A percentile compares a stretch with the other conserved stretches of the same genome.
Conservation (phyloP, 2,113 vertebrate species). For the Rhinoptilus africanus region DNA sequence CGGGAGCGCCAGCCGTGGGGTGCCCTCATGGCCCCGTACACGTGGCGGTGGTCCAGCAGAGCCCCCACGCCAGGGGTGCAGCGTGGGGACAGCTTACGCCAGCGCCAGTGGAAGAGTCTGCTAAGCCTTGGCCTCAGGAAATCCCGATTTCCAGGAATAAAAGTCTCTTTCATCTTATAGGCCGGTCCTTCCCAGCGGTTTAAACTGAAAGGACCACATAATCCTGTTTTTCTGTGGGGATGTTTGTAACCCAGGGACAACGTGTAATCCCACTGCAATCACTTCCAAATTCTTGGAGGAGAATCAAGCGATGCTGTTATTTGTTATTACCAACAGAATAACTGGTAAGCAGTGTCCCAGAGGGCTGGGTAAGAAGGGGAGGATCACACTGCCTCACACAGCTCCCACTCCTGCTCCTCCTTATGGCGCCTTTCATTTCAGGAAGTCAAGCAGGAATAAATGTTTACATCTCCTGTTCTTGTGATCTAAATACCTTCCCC, state of each 20-base stretch:
- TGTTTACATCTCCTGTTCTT: neutral
- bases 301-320: neutral
- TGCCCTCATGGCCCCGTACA: fast-evolving
- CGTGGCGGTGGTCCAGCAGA: neutral
- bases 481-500: neutral
- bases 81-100: neutral
- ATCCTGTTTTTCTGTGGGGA: conserved; percentile 36
- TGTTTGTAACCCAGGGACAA: neutral
- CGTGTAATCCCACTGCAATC: neutral
- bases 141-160: conserved; percentile 12
- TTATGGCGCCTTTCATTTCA: neutral
- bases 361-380: neutral
- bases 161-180: neutral
- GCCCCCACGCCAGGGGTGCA: neutral
- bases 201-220: neutral
- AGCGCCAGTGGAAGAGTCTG: neutral
- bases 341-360: neutral
- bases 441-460: neutral
- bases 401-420: neutral
- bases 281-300: neutral
- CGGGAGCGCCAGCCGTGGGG: neutral
- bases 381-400: neutral
- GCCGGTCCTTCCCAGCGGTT: neutral
- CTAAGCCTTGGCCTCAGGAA: conserved; percentile 26
- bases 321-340: neutral